Evolutionary conservation across 2,888 invertebrate genomes (phyloP).

Genomic region (Brenthis hecate): DNA sequence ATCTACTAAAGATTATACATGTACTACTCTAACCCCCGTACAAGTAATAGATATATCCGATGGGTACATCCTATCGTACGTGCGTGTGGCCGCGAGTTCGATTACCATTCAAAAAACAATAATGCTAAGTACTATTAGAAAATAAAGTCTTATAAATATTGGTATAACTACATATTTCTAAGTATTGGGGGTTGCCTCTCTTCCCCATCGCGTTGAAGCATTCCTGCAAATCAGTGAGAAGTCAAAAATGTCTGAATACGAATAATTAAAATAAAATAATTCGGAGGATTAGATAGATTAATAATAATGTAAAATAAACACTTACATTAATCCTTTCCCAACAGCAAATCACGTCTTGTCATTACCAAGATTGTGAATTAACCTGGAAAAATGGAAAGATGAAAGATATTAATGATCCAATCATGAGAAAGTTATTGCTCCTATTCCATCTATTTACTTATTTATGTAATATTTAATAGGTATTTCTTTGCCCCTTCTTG

Average conservation of each 20-base stretch:
- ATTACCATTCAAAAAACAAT: too few species aligned
- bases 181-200: too few species aligned
- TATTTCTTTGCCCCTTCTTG: too few species aligned
- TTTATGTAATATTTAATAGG: background rate
- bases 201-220: too few species aligned
- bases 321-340: constrained; percentile 53
- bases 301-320: constrained; percentile 26
- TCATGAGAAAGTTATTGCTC: constrained; percentile 13
- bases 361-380: constrained; percentile 68
- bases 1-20: too few species aligned
- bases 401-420: constrained; percentile 24
- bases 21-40: too few species aligned
- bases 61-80: too few species aligned
- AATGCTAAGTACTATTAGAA: too few species aligned
- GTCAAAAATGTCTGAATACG: background rate
- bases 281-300: background rate
- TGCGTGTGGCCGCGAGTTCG: too few species aligned
- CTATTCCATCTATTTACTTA: background rate
- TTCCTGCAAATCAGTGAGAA: background rate
- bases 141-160: too few species aligned
- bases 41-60: too few species aligned
- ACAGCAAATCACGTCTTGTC: constrained; percentile 70
- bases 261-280: background rate
- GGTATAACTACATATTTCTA: too few species aligned
- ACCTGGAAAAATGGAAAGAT: constrained; percentile 57